phyloP scores from a whole-genome alignment of 2,888 invertebrate genomes.

The Cremastinae sp. region DNA sequence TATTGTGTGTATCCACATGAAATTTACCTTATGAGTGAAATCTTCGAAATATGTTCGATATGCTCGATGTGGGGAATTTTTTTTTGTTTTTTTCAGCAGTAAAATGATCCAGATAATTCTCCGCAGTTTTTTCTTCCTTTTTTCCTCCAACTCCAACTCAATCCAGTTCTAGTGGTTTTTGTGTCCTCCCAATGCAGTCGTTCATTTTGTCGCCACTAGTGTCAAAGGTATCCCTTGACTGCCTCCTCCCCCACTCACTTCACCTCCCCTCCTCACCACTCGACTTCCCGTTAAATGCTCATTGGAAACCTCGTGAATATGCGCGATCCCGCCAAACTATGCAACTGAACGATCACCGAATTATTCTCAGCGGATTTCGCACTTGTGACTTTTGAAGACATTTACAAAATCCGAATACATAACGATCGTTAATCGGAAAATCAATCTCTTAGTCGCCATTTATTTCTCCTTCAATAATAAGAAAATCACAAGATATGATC shows the following conservation, averaged over 20 bases:
- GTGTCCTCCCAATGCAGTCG: constrained; percentile 41
- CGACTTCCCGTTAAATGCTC: constrained; percentile 34
- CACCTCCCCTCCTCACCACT: constrained; percentile 55
- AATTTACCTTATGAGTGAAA: no score
- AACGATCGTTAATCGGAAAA: neutral
- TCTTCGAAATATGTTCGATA: constrained; percentile 28
- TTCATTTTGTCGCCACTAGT: constrained; percentile 51
- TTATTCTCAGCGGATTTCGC: constrained; percentile 6
- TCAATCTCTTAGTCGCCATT: no score
- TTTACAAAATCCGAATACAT: neutral
- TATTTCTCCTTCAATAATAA: no score
- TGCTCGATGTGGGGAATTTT: constrained; percentile 38
- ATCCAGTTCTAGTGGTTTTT: constrained; percentile 54
- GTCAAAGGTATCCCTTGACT: constrained; percentile 27
- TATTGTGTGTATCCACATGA: no score
- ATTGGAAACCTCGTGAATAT: constrained; percentile 69
- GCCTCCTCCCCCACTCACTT: constrained; percentile 38
- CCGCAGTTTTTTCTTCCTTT: constrained; percentile 15
- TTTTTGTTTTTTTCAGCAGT: constrained; percentile 20
- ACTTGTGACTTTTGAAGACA: constrained; percentile 5
- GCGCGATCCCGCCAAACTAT: constrained; percentile 65
- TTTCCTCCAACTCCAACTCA: constrained; percentile 39
- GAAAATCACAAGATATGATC: no score
- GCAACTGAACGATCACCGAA: constrained; percentile 57
- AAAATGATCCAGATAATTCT: constrained; percentile 30